phyloP scores from a whole-genome alignment of 2,113 vertebrate species.

The Aplodontia rufa region DNA sequence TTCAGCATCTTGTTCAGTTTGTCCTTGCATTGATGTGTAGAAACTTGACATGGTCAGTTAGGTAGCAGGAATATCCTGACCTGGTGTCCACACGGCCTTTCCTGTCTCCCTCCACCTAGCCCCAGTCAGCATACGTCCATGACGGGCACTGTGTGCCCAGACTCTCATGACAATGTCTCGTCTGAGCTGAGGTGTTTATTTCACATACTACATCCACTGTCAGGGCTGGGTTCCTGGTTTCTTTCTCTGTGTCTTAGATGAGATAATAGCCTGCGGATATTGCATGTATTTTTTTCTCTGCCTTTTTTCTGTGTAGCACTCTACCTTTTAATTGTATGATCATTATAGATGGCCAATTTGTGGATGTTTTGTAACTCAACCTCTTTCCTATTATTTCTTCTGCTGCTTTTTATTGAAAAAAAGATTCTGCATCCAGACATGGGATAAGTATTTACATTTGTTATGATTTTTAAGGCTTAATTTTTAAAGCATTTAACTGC shows the following conservation, averaged over 20 bases:
- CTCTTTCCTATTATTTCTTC: not conserved
- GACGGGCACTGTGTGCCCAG: too few species aligned
- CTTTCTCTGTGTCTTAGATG: not conserved
- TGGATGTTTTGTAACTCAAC: not conserved
- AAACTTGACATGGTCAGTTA: accelerated
- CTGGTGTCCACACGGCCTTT: not conserved
- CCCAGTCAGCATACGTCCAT: too few species aligned
- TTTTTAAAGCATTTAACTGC: not conserved
- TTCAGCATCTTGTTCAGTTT: accelerated
- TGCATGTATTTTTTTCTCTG: too few species aligned
- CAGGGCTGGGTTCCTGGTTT: not conserved
- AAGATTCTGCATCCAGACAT: not conserved
- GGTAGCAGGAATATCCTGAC: accelerated
- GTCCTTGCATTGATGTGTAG: accelerated
- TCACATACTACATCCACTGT: accelerated
- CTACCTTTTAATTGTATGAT: not conserved
- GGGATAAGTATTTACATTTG: accelerated
- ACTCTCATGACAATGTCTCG: too few species aligned
- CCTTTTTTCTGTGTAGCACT: not conserved
- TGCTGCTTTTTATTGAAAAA: not conserved
- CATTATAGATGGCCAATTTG: not conserved
- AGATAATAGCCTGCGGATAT: not conserved
- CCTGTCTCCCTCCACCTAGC: not conserved
- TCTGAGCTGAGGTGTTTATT: not conserved
- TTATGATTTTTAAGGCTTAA: not conserved